Evolutionary conservation across 2,888 invertebrate species (phyloP).

Genomic region (Netelia melanura): DNA sequence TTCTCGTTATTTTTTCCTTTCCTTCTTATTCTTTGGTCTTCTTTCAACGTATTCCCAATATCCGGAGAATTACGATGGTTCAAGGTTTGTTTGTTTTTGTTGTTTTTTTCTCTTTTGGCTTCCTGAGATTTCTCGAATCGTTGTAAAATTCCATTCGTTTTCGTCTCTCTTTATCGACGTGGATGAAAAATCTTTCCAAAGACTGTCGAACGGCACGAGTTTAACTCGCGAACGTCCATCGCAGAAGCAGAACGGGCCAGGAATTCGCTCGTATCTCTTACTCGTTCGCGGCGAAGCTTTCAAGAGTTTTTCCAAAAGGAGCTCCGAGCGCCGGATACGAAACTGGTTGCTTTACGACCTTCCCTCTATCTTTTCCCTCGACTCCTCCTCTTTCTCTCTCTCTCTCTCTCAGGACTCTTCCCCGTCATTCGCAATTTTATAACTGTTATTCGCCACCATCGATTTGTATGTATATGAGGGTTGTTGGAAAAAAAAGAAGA

Average conservation of each 20-base stretch:
- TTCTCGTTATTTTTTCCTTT: too few species aligned
- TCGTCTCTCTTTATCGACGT: too few species aligned
- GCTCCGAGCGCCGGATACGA: constrained; percentile 59
- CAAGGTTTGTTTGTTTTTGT: too few species aligned
- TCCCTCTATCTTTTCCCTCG: neutral
- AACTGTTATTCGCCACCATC: constrained; percentile 46
- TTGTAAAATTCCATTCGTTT: too few species aligned
- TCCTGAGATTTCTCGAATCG: too few species aligned
- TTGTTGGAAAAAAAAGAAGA: too few species aligned
- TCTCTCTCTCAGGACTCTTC: constrained; percentile 12
- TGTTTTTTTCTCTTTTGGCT: too few species aligned
- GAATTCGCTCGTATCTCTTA: constrained; percentile 2
- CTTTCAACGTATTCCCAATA: too few species aligned
- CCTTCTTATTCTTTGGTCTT: too few species aligned
- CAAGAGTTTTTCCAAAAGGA: constrained; percentile 37
- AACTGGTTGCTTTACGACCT: constrained; percentile 61
- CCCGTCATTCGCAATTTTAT: constrained; percentile 51
- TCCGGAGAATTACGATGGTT: too few species aligned
- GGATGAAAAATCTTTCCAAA: neutral
- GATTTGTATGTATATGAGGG: constrained; percentile 13
- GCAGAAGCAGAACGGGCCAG: neutral
- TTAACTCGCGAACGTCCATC: neutral
- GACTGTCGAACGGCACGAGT: neutral
- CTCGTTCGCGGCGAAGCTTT: constrained; percentile 7
- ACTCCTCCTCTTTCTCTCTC: neutral